These are phyloP conservation scores for Nymphicus hollandicus DNA, from an alignment of 2,113 vertebrate genomes.

Conservation along the genomic window DNA sequence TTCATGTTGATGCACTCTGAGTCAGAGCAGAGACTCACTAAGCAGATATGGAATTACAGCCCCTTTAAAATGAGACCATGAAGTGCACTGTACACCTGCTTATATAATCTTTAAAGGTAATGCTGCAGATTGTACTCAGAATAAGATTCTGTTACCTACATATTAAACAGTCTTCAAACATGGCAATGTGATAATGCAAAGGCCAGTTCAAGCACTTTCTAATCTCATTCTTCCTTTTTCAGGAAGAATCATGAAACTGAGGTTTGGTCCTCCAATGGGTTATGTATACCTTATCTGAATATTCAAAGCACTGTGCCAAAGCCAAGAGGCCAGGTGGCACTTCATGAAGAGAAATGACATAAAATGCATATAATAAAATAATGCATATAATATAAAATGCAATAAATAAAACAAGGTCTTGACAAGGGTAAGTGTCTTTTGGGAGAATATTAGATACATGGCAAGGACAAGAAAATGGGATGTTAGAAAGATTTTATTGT, in stretches of 20 bases:
- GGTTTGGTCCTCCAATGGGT: not conserved
- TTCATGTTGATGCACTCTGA: slow-evolving; percentile 1
- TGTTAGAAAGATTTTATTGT: not conserved
- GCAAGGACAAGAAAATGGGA: not conserved
- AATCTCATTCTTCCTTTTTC: not conserved
- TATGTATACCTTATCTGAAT: slow-evolving; percentile 5
- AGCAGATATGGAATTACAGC: slow-evolving; percentile 10
- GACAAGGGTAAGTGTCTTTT: not conserved
- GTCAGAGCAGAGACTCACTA: not conserved
- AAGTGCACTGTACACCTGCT: not conserved
- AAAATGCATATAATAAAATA: not conserved
- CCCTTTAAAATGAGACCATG: not conserved
- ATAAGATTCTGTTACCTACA: not conserved
- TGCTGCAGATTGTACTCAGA: not conserved
- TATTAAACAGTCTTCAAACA: not conserved
- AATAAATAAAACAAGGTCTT: not conserved
- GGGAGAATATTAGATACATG: not conserved
- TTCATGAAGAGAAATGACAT: not conserved
- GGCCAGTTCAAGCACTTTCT: not conserved
- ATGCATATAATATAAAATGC: not conserved
- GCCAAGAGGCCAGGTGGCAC: not conserved
- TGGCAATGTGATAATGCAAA: not conserved
- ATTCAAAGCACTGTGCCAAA: slow-evolving; percentile 36
- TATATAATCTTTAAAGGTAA: not conserved
- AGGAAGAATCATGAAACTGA: slow-evolving; percentile 22